Percentiles rank a stretch among this genome's conserved stretches.
These are phyloP conservation scores for Aricia artaxerxes DNA, from an alignment of 2,888 invertebrate species.

Conservation along the genomic window DNA sequence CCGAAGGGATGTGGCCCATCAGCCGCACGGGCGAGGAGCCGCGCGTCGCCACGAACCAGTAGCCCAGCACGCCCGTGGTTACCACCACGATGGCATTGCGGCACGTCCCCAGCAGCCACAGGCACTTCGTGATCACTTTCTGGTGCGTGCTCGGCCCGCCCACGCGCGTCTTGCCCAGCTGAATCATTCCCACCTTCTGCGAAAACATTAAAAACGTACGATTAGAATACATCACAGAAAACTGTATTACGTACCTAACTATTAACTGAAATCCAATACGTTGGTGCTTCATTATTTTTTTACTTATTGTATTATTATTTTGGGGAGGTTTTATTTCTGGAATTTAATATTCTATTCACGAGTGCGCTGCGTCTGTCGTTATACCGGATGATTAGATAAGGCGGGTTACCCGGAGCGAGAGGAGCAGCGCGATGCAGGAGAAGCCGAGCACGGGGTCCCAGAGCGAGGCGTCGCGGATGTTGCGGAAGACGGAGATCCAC, in stretches of 20 bases:
- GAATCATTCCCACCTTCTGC: conserved; percentile 83
- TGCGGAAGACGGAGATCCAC: conserved; percentile 85
- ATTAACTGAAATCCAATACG: background rate
- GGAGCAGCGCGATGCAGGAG: conserved; percentile 86
- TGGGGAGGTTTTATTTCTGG: background rate
- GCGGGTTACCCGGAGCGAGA: conserved; percentile 86
- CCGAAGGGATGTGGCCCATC: conserved; percentile 86
- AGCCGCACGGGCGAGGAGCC: conserved; percentile 29
- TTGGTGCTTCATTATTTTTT: background rate
- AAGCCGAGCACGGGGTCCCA: conserved; percentile 89
- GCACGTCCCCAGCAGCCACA: conserved; percentile 90
- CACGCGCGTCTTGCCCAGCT: conserved; percentile 80
- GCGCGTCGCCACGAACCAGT: conserved; percentile 73
- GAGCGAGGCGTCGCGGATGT: conserved; percentile 83
- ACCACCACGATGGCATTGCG: conserved; percentile 93
- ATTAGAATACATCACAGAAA: background rate
- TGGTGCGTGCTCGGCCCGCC: conserved; percentile 78
- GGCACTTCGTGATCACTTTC: conserved; percentile 81
- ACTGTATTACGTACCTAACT: background rate
- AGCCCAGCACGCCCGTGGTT: conserved; percentile 85
- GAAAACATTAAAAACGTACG: conserved; percentile 28
- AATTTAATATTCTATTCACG: background rate
- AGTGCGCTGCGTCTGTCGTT: background rate
- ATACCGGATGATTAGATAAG: background rate
- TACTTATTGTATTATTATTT: background rate